These are phyloP conservation scores for Mythimna ferrago DNA, from an alignment of 2,888 invertebrate genomes.

Conservation along the genomic window DNA sequence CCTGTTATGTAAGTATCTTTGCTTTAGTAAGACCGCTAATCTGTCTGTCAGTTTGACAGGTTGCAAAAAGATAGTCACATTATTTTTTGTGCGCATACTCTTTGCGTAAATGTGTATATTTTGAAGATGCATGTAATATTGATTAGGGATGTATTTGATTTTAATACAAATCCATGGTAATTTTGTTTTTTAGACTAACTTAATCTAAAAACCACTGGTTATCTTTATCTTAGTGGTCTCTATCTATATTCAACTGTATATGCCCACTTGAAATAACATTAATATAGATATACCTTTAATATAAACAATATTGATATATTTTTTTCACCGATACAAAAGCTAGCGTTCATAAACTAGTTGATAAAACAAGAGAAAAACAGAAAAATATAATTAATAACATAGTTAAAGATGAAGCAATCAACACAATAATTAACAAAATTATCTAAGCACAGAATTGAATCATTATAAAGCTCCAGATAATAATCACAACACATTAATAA, in stretches of 20 bases:
- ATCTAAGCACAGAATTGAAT: conserved; percentile 26
- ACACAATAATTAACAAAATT: conserved; percentile 4
- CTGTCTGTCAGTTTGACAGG: conserved; percentile 51
- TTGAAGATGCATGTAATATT: not conserved
- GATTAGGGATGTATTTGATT: not conserved
- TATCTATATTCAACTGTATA: no score
- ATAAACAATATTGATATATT: no score
- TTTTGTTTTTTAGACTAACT: no score
- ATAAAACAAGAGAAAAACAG: not conserved
- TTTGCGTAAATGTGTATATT: conserved; percentile 34
- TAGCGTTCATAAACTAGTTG: not conserved
- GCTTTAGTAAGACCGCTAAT: conserved; percentile 44
- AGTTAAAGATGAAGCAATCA: not conserved
- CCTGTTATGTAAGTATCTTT: conserved; percentile 51
- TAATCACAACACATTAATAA: conserved; percentile 38
- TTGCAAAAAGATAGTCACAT: conserved; percentile 58
- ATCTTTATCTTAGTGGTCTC: no score
- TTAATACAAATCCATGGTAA: not conserved
- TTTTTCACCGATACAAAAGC: not conserved
- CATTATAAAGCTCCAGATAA: conserved; percentile 46
- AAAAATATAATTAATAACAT: not conserved
- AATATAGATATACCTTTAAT: no score
- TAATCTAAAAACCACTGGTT: no score
- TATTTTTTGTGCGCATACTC: conserved; percentile 36
- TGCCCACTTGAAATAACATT: no score